Evolutionary conservation across 2,888 invertebrate genomes (phyloP), one percentile per base, ranked within the genome.

Genomic region (Argynnis bischoffii): DNA sequence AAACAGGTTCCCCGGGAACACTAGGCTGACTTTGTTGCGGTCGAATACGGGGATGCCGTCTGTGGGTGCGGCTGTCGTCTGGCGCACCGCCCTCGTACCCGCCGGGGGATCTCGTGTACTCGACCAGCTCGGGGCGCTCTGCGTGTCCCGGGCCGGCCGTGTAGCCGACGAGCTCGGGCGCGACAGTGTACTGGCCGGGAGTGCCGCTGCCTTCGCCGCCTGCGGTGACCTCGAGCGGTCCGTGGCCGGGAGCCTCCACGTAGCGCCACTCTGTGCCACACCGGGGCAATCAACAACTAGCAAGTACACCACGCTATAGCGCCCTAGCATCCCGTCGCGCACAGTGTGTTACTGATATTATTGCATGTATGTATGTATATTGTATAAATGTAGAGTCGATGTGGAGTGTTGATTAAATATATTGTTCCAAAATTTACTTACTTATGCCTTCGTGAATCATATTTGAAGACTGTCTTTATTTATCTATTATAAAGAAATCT

Each of bases 1-100:
- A 85, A 96, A 95, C 76, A 95, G 89, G 80, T 87, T 90, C 71
- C 94, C 93, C 70, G 95, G 95, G 77, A 96, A 86, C 75, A 95
- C 95, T 82, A 96, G 90, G 78, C 94, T 94, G 72, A 95, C 95
- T 78, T 93, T 93, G 90, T 94, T 93, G 78, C 94, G 90, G 84
- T 94, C 94, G 88, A 95, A 94, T 74, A 89, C 93, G 41, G 94
- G 94, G 76, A 94, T 93, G 76, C 93, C 94, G 82, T 93, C 94
- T 35, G 90, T 89, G n/a, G 91, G 89, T 21, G 88, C 83, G 64
- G 77, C 69, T 11, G 90, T 88, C 21, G 93, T 88, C 64, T 91
- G 86, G 66, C 78, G 72, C 56, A 54, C 64, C 78, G 76, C 71
- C 78, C 75, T 74, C 74, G 72, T 74, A 70, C 60, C 69, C 55